These are phyloP conservation scores for Ceyx margarethae DNA, from an alignment of 2,113 vertebrate species.

Conservation along the genomic window DNA sequence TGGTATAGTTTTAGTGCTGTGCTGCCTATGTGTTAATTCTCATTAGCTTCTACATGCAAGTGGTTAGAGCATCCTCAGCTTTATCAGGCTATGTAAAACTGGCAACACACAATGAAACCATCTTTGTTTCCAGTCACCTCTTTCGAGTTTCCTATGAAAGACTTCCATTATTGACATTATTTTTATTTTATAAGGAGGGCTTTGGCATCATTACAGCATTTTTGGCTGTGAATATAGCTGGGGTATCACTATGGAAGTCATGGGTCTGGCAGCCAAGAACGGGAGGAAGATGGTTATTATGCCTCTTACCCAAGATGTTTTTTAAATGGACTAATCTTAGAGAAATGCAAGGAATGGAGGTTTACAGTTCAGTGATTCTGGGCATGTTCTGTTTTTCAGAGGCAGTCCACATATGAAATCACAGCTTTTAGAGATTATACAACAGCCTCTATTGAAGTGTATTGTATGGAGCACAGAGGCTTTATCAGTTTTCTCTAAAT, in stretches of 20 bases:
- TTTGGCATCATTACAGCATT: neutral
- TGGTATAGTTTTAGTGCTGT: neutral
- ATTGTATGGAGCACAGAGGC: neutral
- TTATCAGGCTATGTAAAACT: neutral
- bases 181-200: neutral
- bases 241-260: neutral
- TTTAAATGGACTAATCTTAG: neutral
- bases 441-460: neutral
- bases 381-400: neutral
- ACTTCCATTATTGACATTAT: neutral
- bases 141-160: neutral
- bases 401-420: neutral
- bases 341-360: neutral
- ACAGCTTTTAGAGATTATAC: neutral
- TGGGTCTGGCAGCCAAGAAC: neutral
- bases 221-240: neutral
- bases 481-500: neutral
- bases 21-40: neutral
- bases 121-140: neutral
- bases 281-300: neutral
- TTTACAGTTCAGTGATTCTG: neutral
- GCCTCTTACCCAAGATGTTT: neutral
- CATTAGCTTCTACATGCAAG: accelerated
- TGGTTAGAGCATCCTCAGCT: neutral
- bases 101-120: neutral